Evolutionary conservation across 2,797 vertebrate species (phyloP), one percentile per base, ranked within the genome.

Genomic region (Onychomys leucogaster): DNA sequence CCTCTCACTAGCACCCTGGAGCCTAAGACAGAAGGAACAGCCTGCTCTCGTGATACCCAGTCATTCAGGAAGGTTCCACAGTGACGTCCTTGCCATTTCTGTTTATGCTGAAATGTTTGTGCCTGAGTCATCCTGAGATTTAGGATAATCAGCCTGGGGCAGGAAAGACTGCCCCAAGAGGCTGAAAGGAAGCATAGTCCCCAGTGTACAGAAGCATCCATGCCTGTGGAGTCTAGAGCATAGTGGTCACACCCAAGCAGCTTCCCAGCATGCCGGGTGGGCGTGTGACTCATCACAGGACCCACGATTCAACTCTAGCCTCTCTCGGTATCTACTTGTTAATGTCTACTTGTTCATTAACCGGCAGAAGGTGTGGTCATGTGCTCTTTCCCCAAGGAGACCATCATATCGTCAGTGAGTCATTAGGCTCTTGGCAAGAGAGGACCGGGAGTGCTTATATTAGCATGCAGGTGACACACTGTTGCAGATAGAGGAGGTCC

Each of bases 151-250:
- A 77, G 61, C 85, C n/a, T 80, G 21, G n/a, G 73, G 6, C 65
- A 57, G 49, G n/a, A 65, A 41, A 80, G 32, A n/a, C 77, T 71
- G 49, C 17, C 71, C 27, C 32, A 65, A 32, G 49, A 71, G 8
- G 6, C 67, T 43, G 43, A 88, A 76, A 63, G 49, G 43, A 57
- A 90, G 43, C 76, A 25, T 17, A 19, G 37, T 80, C 25, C 9
- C 23, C 7, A 13, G n/a, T 46, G 32, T 32, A 57, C n/a, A 75
- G n/a, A 34, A 23, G 34, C 32, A 65, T 10, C 6, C 6, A 14
- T 25, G 6, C 63, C 82, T 57, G 6, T 2, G 5, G 17, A 46
- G 0, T n/a, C 25, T 46, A 37, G 13, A 37, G n/a, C 2, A 0
- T 2, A 4, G 17, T 1, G 8, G 19, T 81, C 59, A 61, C 25